Base-by-base conservation (phyloP, 2,797 vertebrate genomes). In the Gorsachius magnificus region DNA sequence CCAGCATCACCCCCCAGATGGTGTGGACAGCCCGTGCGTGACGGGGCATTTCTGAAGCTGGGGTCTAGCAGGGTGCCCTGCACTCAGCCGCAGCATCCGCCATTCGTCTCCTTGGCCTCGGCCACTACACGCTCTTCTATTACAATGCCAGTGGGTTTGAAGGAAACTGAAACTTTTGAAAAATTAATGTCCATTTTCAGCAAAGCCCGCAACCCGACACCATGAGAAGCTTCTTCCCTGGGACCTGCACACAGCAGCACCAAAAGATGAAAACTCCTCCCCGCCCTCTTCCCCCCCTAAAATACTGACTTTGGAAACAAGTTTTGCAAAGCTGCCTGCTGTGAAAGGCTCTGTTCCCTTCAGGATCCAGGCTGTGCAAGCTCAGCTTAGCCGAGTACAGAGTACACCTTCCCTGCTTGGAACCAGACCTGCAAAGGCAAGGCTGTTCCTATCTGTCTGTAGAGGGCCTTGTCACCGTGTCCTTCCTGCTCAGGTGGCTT, bases 51-150 rank as follows among this genome's bases (percentile, higher is more conserved):
- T 29, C n/a, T 11, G n/a, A 36, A 60, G 57, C 15, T 36, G 41
- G 15, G 5, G 35, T 16, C 21, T 22, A 3, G 20, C 16, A 16
- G 13, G 33, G 45, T 24, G 38, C 36, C 25, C 46, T 41, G 15
- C 0, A 0, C 17, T 66, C 46, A 56, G 11, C 22, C 13, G 5
- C 24, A 11, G 17, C 31, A 54, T 24, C 41, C 54, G 28, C 13
- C 13, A 11, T 48, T 56, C 5, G 5, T 3, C 18, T n/a, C 60
- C 33, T 53, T 53, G 11, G 48, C 61, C 24, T 63, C 0, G 1
- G 36, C 77, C 41, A 11, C 26, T 29, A 26, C 8, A 9, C 0
- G 2, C 4, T 65, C 11, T 53, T 53, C 31, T 38, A 6, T 41
- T 61, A 35, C 28, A 70, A 57, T 16, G 11, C 28, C 14, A 16